Evolutionary conservation across 2,113 vertebrate genomes (phyloP), one percentile per base, ranked within the genome.

Genomic region (Rousettus leschenaultii): DNA sequence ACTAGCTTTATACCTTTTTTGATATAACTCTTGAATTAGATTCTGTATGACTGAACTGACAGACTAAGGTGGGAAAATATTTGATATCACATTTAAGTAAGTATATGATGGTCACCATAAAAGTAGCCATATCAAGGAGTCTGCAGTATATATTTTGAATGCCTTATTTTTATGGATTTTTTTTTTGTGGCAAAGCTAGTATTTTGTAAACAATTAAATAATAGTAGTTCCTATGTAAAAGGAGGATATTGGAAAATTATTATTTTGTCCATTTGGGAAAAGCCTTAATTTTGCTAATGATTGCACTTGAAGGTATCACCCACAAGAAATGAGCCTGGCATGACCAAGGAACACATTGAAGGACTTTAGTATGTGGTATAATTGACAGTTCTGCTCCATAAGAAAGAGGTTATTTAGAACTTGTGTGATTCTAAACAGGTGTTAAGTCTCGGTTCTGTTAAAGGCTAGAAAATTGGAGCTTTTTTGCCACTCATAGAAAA

Each of bases 21-120:
- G 91, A 66, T 0, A 0, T 1, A 16, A 30, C 0, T 0, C 1
- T 53, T 91, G 59, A 91, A 71, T 73, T 73, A 33, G 66, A 26
- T 33, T 70, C 43, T 78, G n/a, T 55, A 73, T 77, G 43, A 2
- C 57, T 86, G 74, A 91, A 79, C 61, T 48, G 48, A 48, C 87
- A 74, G 65, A 8, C 0, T 0, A 0, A 4, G 91, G 61, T 38
- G 90, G 66, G 90, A 68, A 79, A 45, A 86, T 80, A 1, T 0
- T 11, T 0, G 0, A 0, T 63, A 13, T 79, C 80, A 51, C 73
- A 55, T 40, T n/a, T 30, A 13, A 0, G 26, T 0, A 4, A 15
- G 9, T 38, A 0, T 1, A 6, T 0, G 0, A 28, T 75, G 43
- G 77, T 75, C 79, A 28, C n/a, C 28, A 48, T 71, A 93, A 95